Base-by-base conservation (phyloP, 2,888 invertebrate species). In the Eristalinus aeneus region DNA sequence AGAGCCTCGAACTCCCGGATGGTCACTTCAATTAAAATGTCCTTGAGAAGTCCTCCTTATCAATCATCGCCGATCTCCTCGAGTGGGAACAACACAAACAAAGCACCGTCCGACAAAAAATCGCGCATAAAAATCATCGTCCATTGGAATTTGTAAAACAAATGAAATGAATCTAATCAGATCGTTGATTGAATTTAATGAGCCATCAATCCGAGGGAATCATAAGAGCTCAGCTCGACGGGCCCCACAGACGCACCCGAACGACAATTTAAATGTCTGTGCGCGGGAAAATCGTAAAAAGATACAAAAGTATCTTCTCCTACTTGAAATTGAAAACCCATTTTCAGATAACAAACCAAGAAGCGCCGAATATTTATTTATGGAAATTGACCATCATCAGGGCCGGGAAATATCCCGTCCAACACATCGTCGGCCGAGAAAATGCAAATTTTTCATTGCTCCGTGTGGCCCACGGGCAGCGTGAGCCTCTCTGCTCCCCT, bases 181-280 rank as follows among this genome's bases (percentile, higher is more conserved):
- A 69, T 81, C 64, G 72, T 58, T 69, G 85, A 85, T 85, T 85
- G 76, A 77, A 81, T 77, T 81, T 85, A 85, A 81, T 77, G 34
- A 75, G n/a, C 85, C 81, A 85, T 81, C 81, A 81, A 77, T 77
- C 76, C 64, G 72, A 68, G 76, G 63, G 63, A 73, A 39, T 60
- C 63, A 61, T 72, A 75, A 84, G 72, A 75, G 67, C 61, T 72
- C 16, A 36, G 67, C 8, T 46, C 16, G n/a, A 8, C n/a, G 16
- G 46, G 8, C 46, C 16, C n/a, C 16, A 6, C 9, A 1, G 46
- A 46, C 8, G 8, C 6, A 8, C 2, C 6, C 5, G n/a, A 16
- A 22, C 12, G 56, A 69, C 60, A 63, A 65, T 75, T 81, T 75
- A 39, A 81, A 81, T 81, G 67, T 71, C 61, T 27, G 9, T 65